These are phyloP conservation scores for Lates calcarifer DNA, from an alignment of 2,113 vertebrate species.

Conservation along the genomic window DNA sequence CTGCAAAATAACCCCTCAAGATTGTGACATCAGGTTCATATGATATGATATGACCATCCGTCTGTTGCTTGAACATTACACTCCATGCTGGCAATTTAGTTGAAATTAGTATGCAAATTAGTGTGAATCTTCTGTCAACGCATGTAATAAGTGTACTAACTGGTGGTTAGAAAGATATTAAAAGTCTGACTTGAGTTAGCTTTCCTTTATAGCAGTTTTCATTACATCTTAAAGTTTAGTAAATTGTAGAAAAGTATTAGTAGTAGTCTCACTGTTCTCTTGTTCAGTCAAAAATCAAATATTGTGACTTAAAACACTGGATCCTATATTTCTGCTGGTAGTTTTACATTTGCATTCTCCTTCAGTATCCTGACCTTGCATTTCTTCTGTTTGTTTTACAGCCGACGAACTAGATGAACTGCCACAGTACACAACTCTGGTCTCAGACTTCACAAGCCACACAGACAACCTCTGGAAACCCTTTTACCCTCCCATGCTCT, in stretches of 20 bases:
- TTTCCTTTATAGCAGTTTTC: too few relatives aligned
- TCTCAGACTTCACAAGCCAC: background rate
- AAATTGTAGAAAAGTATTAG: too few relatives aligned
- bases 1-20: background rate
- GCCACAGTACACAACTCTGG: conserved; percentile 61
- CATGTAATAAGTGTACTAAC: background rate
- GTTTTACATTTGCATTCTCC: background rate
- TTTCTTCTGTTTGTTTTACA: conserved; percentile 38
- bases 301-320: too few relatives aligned
- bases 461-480: conserved; percentile 15
- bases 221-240: too few relatives aligned
- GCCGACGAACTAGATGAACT: conserved; percentile 54
- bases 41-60: background rate
- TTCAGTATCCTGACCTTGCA: conserved; percentile 16
- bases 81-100: background rate
- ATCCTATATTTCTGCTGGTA: too few relatives aligned
- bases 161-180: background rate
- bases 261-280: too few relatives aligned
- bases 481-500: background rate
- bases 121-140: background rate
- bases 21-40: background rate
- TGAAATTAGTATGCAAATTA: too few relatives aligned
- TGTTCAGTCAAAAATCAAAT: too few relatives aligned
- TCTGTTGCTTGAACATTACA: background rate
- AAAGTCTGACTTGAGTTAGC: too few relatives aligned